Conservation (phyloP, 2,797 vertebrate genomes). For the Acipenser ruthenus region DNA sequence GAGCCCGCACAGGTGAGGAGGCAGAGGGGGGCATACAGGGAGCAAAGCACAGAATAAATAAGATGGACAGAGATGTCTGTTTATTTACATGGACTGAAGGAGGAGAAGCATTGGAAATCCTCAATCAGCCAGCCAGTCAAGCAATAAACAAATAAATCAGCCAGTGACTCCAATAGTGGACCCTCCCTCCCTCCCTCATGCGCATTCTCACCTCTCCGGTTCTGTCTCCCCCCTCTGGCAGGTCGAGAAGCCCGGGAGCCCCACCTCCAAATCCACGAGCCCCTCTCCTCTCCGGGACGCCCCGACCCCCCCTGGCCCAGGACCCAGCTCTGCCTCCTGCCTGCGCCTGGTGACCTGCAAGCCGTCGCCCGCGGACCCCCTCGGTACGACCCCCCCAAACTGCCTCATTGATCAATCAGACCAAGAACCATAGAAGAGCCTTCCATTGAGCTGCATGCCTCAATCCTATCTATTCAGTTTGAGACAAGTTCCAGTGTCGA, state of each 20-base stretch:
- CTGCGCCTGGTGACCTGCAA: slow-evolving; percentile 66
- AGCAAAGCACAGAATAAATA: no score
- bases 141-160: no score
- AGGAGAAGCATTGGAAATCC: no score
- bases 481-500: no score
- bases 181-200: neutral
- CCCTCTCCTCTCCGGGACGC: slow-evolving; percentile 66
- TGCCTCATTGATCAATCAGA: no score
- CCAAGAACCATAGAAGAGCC: no score
- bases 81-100: no score
- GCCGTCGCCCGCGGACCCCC: slow-evolving; percentile 57
- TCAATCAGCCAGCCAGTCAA: no score
- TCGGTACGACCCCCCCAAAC: slow-evolving; percentile 53
- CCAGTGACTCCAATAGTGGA: neutral
- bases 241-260: slow-evolving; percentile 60
- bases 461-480: no score
- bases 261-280: slow-evolving; percentile 62
- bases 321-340: slow-evolving; percentile 67
- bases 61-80: no score
- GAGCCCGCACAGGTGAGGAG: slow-evolving; percentile 59
- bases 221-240: slow-evolving; percentile 28
- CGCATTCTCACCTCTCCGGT: neutral
- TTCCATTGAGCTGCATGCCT: no score
- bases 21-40: slow-evolving; percentile 1
- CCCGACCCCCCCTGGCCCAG: slow-evolving; percentile 55